Conservation (phyloP, 2,797 vertebrate genomes). For the Diplodus sargus region DNA sequence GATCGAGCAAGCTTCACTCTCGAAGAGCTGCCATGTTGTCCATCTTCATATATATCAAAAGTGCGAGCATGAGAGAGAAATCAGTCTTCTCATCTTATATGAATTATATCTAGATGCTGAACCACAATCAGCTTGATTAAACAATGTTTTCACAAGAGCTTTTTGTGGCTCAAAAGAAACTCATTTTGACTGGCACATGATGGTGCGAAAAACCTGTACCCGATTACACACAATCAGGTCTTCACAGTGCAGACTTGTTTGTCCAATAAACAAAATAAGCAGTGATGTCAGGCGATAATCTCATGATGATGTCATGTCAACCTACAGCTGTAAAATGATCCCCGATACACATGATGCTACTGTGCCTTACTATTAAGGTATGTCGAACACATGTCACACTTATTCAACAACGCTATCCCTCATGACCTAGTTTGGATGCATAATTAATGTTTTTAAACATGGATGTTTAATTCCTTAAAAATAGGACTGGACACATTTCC, state of each 20-base stretch:
- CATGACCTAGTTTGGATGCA: background rate
- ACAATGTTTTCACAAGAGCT: background rate
- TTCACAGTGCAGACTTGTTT: background rate
- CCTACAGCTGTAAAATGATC: background rate
- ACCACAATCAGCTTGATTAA: background rate
- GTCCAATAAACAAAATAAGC: background rate
- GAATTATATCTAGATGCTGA: background rate
- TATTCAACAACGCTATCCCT: background rate
- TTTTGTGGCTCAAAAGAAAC: constrained; percentile 15
- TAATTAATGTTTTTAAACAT: background rate
- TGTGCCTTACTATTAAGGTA: background rate
- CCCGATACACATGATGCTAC: background rate
- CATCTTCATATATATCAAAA: no score
- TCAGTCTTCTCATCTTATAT: constrained; percentile 23
- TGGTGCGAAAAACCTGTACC: background rate
- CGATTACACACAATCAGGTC: constrained; percentile 1
- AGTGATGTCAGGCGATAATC: background rate
- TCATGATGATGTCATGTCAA: background rate
- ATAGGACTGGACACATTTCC: constrained; percentile 11
- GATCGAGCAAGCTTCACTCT: no score
- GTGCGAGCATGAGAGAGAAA: constrained; percentile 15
- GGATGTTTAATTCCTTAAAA: background rate
- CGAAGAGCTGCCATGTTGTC: no score
- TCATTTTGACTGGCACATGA: background rate
- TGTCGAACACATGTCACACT: background rate